These are phyloP conservation scores for Chrysolina americana DNA, from an alignment of 2,888 invertebrate species.

Conservation along the genomic window DNA sequence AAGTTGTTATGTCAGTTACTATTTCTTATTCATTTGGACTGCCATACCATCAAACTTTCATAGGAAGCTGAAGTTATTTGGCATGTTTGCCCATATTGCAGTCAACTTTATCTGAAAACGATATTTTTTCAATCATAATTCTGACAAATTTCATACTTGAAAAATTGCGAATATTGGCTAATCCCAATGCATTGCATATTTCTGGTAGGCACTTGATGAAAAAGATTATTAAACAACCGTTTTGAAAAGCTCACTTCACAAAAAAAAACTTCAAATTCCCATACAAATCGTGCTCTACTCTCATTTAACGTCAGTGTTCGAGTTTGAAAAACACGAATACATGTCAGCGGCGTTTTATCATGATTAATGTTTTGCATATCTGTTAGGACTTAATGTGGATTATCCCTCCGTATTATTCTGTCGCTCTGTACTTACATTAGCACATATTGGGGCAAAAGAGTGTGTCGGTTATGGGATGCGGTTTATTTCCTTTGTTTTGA, in stretches of 20 bases:
- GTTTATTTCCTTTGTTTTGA: slow-evolving; percentile 20
- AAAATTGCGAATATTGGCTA: not conserved
- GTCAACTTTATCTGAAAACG: too few relatives aligned
- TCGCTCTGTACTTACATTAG: slow-evolving; percentile 36
- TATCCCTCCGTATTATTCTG: slow-evolving; percentile 50
- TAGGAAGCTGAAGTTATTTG: too few relatives aligned
- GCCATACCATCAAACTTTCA: too few relatives aligned
- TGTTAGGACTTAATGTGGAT: slow-evolving; percentile 51
- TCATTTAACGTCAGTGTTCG: slow-evolving; percentile 1
- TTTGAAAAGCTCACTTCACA: not conserved
- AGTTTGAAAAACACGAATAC: slow-evolving; percentile 44
- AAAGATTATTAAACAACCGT: not conserved
- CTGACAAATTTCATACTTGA: not conserved
- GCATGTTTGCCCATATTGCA: too few relatives aligned
- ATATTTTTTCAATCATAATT: too few relatives aligned
- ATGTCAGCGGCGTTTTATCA: slow-evolving; percentile 48
- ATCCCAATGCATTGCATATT: not conserved
- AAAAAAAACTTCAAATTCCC: not conserved
- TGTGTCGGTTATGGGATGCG: slow-evolving; percentile 15
- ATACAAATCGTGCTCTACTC: not conserved
- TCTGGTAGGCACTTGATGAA: not conserved
- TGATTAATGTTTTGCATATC: slow-evolving; percentile 54
- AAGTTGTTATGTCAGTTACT: too few relatives aligned
- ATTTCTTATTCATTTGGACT: too few relatives aligned
- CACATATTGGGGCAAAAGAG: slow-evolving; percentile 37